phyloP scores from a whole-genome alignment of 2,113 vertebrate species.

The Pachyramphus minor region DNA sequence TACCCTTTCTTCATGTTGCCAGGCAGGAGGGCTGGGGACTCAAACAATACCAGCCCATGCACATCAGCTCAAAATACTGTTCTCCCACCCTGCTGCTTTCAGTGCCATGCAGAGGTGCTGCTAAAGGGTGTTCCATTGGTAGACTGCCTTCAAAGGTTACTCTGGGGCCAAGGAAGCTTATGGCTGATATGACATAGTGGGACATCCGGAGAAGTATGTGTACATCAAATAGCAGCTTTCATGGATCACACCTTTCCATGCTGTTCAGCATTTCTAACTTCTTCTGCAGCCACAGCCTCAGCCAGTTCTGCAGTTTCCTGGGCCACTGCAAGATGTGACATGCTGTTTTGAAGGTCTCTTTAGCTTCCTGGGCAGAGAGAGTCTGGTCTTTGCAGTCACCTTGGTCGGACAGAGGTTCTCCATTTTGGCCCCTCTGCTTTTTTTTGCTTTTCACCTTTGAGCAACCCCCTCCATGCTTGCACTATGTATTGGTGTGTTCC shows the following conservation, averaged over 20 bases:
- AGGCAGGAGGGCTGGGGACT: background rate
- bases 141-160: background rate
- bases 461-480: background rate
- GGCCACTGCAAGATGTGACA: background rate
- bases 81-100: background rate
- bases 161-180: rapidly evolving
- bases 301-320: background rate
- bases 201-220: background rate
- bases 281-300: background rate
- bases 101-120: background rate
- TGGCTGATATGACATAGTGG: rapidly evolving
- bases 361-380: background rate
- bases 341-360: background rate
- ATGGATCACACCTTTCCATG: background rate
- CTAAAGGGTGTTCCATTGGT: background rate
- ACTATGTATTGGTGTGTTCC: background rate
- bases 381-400: background rate
- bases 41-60: background rate
- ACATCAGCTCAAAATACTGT: background rate
- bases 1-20: background rate
- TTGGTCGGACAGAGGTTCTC: background rate
- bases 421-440: background rate
- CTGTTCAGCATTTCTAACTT: background rate
- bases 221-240: background rate
- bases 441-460: background rate